Evolutionary conservation across 1,140 invertebrate genomes (phyloP).

Genomic region (Cyclina sinensis): DNA sequence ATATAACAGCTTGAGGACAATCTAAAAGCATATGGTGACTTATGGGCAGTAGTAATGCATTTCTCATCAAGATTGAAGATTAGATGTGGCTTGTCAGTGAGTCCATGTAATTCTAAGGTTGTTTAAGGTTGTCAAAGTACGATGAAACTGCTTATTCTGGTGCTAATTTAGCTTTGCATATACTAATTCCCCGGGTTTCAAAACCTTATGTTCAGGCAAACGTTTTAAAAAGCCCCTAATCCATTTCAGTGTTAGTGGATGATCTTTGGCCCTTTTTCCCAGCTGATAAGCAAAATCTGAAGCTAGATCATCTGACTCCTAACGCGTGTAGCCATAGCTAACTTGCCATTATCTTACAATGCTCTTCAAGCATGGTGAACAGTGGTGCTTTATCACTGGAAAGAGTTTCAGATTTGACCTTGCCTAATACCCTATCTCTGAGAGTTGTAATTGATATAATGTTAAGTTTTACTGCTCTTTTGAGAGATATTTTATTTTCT

Average conservation of each 20-base stretch:
- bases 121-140: constrained; percentile 33
- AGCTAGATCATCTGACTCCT: not conserved
- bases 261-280: not conserved
- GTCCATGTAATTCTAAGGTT: constrained; percentile 69
- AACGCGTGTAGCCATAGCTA: constrained; percentile 4
- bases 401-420: not conserved
- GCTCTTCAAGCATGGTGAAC: not conserved
- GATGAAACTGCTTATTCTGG: not conserved
- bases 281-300: constrained; percentile 21
- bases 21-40: not conserved
- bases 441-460: not conserved
- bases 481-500: not conserved
- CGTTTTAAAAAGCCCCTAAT: not conserved
- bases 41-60: constrained; percentile 60
- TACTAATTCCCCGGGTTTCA: not conserved
- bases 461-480: not conserved
- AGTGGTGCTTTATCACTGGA: not conserved
- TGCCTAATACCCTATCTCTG: constrained; percentile 8
- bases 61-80: constrained; percentile 53
- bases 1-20: not conserved
- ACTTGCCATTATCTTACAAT: constrained; percentile 18
- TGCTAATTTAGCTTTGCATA: constrained; percentile 13
- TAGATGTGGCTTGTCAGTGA: no score
- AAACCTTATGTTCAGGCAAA: not conserved
- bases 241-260: not conserved